Percentiles rank a stretch among this genome's conserved stretches.
phyloP scores from a whole-genome alignment of 2,888 invertebrate genomes.

The Plutella xylostella region DNA sequence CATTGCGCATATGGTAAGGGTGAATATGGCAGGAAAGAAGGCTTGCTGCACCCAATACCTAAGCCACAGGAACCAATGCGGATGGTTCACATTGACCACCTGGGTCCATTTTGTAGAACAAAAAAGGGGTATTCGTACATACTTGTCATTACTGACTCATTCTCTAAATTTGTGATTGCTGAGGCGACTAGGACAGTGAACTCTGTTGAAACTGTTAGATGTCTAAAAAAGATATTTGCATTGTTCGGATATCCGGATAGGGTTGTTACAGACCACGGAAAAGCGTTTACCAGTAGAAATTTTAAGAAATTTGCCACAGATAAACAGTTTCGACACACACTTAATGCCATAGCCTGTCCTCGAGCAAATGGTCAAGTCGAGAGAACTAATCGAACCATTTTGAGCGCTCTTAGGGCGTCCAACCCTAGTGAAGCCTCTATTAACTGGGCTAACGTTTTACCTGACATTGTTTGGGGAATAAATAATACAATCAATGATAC shows the following conservation, averaged over 20 bases:
- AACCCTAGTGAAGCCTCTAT: neutral
- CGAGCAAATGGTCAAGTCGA: slow-evolving; percentile 11
- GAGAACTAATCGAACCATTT: slow-evolving; percentile 3
- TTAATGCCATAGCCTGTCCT: slow-evolving; percentile 6
- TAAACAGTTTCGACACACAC: slow-evolving; percentile 3
- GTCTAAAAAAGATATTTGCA: neutral
- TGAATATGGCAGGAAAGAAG: neutral
- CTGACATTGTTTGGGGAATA: slow-evolving; percentile 1
- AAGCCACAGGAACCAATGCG: neutral
- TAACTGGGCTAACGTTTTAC: slow-evolving; percentile 3
- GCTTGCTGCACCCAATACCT: neutral
- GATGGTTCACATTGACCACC: neutral
- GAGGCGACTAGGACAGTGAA: neutral
- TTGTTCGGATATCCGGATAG: slow-evolving; percentile 4
- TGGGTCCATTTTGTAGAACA: neutral
- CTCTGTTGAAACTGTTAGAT: neutral
- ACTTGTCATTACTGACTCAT: neutral
- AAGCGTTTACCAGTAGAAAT: slow-evolving; percentile 1
- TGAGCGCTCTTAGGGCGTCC: slow-evolving; percentile 6
- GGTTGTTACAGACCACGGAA: slow-evolving; percentile 2
- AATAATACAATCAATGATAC: slow-evolving; percentile 2
- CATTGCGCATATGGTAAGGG: neutral
- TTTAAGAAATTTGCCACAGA: neutral
- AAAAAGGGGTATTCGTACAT: neutral
- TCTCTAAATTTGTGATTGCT: neutral